Evolutionary conservation across 1,140 invertebrate genomes (phyloP).

Genomic region (Zaprionus taronus): DNA sequence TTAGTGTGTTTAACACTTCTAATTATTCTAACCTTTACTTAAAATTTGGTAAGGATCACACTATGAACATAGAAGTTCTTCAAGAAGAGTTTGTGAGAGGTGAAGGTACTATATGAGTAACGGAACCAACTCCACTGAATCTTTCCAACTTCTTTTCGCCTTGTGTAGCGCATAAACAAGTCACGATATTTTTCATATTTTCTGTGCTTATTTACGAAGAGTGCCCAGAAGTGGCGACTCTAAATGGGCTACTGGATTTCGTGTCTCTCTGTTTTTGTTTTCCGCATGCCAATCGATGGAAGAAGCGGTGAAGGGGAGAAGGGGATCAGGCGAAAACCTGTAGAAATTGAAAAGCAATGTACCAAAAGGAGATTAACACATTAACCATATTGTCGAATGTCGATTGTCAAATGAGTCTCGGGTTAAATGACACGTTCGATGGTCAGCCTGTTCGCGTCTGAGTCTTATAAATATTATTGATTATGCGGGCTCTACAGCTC

Average conservation of each 20-base stretch:
- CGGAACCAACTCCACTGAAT: not conserved
- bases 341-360: slow-evolving; percentile 60
- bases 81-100: no score
- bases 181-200: slow-evolving; percentile 24
- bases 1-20: no score
- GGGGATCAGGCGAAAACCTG: not conserved
- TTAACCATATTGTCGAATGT: slow-evolving; percentile 34
- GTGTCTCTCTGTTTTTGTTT: slow-evolving; percentile 22
- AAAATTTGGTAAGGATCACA: no score
- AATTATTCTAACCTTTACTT: no score
- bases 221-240: slow-evolving; percentile 28
- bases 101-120: no score
- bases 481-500: slow-evolving; percentile 44
- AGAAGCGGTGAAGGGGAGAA: not conserved
- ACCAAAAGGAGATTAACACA: slow-evolving; percentile 64
- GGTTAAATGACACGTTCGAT: slow-evolving; percentile 76
- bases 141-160: not conserved
- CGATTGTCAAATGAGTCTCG: slow-evolving; percentile 34
- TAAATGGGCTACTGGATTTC: slow-evolving; percentile 51
- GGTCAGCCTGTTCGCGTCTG: slow-evolving; percentile 65
- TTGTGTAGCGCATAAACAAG: slow-evolving; percentile 19
- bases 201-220: slow-evolving; percentile 27
- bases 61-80: no score
- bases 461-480: slow-evolving; percentile 63
- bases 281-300: slow-evolving; percentile 55